Evolutionary conservation across 2,797 vertebrate genomes (phyloP).

Genomic region (Ibycter americanus): DNA sequence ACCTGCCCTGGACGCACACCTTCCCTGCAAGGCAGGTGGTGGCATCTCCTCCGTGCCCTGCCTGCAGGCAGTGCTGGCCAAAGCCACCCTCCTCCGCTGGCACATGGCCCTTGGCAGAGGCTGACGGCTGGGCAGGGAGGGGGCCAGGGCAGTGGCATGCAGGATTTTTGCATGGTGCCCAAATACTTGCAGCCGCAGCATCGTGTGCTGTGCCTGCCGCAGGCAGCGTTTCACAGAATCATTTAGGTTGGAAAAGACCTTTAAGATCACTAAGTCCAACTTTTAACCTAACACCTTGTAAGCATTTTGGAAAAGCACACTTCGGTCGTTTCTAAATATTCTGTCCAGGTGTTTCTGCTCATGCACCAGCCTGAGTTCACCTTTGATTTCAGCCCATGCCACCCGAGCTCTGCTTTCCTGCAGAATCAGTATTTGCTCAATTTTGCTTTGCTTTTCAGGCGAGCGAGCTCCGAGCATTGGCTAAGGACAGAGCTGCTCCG

Average conservation of each 20-base stretch:
- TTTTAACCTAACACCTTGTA: too few species aligned
- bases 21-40: background rate
- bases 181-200: background rate
- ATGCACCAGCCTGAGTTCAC: background rate
- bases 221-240: background rate
- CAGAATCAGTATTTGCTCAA: fast-evolving
- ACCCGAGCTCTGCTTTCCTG: background rate
- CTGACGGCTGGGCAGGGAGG: fast-evolving
- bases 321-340: background rate
- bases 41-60: background rate
- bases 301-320: too few species aligned
- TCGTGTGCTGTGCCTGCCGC: background rate
- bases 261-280: too few species aligned
- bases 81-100: background rate
- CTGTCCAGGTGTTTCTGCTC: background rate
- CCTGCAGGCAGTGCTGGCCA: background rate
- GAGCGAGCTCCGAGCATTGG: background rate
- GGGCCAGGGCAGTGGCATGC: background rate
- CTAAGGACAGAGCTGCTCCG: background rate
- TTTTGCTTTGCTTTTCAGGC: background rate
- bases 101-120: background rate
- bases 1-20: background rate
- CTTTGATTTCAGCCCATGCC: background rate
- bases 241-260: too few species aligned
- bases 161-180: background rate